Percentiles rank a stretch among this genome's conserved stretches.
Evolutionary conservation across 2,113 vertebrate genomes (phyloP).

Genomic region (Seriola aureovittata): DNA sequence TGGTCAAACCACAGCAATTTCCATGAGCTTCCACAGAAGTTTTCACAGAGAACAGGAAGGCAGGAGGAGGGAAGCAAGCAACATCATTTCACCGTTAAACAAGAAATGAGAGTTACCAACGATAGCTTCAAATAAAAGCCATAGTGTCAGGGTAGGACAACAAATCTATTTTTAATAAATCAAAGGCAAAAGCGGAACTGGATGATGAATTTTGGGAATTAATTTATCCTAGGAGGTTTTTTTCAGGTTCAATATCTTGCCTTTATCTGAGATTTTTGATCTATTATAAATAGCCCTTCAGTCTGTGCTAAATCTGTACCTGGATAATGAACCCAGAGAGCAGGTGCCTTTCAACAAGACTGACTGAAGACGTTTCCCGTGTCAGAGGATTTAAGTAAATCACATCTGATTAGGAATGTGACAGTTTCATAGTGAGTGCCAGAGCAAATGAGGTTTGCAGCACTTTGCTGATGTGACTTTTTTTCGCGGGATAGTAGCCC

Average conservation of each 20-base stretch:
- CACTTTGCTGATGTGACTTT: conserved; percentile 51
- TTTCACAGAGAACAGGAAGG: conserved; percentile 15
- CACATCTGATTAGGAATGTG: conserved; percentile 14
- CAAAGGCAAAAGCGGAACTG: not conserved
- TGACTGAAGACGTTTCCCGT: not conserved
- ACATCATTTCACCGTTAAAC: not conserved
- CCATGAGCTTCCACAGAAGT: conserved; percentile 32
- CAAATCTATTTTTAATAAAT: conserved; percentile 33
- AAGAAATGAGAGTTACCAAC: not conserved
- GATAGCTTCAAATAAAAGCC: not conserved
- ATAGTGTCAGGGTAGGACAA: not conserved
- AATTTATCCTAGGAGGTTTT: not conserved
- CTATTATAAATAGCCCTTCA: conserved; percentile 36
- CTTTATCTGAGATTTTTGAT: not conserved
- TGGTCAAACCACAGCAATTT: conserved; percentile 50
- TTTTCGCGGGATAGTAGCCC: conserved; percentile 35
- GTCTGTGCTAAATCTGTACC: conserved; percentile 19
- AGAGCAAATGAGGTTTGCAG: conserved; percentile 17
- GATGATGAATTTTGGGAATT: not conserved
- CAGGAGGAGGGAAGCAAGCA: conserved; percentile 36
- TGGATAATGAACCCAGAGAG: not conserved
- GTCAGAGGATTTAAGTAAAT: not conserved
- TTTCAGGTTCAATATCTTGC: not conserved
- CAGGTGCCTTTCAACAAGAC: conserved; percentile 8
- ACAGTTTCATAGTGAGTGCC: not conserved